A percentile compares a stretch with the other conserved stretches of the same genome.
Evolutionary conservation across 2,888 invertebrate species (phyloP).

Genomic region (Acanthosepion esculentum): DNA sequence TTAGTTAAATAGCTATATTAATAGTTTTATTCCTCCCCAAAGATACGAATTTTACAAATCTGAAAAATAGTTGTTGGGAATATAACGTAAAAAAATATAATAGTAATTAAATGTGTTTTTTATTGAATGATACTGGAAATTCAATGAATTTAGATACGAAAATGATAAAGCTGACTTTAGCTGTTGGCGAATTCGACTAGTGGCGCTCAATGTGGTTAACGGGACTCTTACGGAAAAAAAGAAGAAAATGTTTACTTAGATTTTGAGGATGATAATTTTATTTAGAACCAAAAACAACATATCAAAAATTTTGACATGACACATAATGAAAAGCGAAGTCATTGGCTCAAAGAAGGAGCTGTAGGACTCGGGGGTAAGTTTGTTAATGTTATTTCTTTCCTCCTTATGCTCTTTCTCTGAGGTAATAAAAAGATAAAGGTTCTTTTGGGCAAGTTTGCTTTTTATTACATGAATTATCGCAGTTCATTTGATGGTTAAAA

Average conservation of each 20-base stretch:
- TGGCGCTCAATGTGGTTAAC: too few relatives aligned
- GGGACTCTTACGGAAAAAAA: neutral
- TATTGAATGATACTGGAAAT: too few relatives aligned
- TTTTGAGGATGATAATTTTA: neutral
- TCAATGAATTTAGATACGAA: neutral
- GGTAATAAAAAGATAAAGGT: too few relatives aligned
- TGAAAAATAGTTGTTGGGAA: neutral
- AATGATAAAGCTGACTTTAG: neutral
- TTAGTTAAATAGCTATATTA: too few relatives aligned
- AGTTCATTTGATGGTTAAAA: too few relatives aligned
- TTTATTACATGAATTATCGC: too few relatives aligned
- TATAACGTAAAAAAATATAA: too few relatives aligned
- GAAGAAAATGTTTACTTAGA: neutral
- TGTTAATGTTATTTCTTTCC: neutral
- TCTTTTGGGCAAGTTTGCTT: too few relatives aligned
- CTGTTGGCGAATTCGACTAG: too few relatives aligned
- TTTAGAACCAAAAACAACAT: neutral
- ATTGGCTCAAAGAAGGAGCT: conserved; percentile 72
- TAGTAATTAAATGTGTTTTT: too few relatives aligned
- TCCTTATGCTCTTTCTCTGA: neutral
- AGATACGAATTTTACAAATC: neutral
- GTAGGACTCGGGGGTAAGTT: conserved; percentile 71
- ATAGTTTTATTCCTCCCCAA: neutral
- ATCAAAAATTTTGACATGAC: conserved; percentile 63
- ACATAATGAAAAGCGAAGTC: conserved; percentile 71